Base-by-base conservation (phyloP, 2,888 invertebrate species). In the Ganaspis brasiliensis region DNA sequence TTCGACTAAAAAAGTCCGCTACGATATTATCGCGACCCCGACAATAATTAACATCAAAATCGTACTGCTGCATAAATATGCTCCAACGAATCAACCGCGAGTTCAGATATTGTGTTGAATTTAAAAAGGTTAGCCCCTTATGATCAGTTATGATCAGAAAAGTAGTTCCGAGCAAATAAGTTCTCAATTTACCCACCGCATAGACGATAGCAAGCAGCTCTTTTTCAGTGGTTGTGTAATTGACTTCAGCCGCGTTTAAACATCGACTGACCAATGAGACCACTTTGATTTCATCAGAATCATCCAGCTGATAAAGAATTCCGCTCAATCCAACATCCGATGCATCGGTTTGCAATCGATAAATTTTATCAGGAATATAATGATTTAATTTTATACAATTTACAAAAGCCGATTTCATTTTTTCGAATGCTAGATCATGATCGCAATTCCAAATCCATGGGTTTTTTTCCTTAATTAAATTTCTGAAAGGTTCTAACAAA, bases 261-360 rank as follows among this genome's bases (percentile, higher is more conserved):
- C 79, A 79, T 52, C 82, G 80, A 74, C 85, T 85, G 21, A 79
- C 82, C 59, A 85, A 81, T 0, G 82, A 78, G n/a, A 86, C 78
- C 1, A 85, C 74, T 12, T 70, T 24, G 0, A n/a, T 67, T 5
- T 82, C 40, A 2, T 49, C 73, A 2, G 37, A 14, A 0, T 5
- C 2, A 73, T 73, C 73, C 0, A 55, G 14, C 49, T 80, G 79
- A 52, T 79, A 86, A 1, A 86, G 10, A 4, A 79, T 61, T 0
- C 85, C 85, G 70, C 72, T 72, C 37, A 85, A 83, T 5, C 78
- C 80, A 0, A 21, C 5, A 40, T 78, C 37, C 4, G 59, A 67
- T 1, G 72, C 59, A 73, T 83, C 83, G 0, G 82, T 79, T 57
- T 84, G 77, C 14, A 77, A 9, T 1, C 12, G 71, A 4, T 73